Conservation (phyloP, 2,113 vertebrate genomes). For the Tragelaphus buxtoni region DNA sequence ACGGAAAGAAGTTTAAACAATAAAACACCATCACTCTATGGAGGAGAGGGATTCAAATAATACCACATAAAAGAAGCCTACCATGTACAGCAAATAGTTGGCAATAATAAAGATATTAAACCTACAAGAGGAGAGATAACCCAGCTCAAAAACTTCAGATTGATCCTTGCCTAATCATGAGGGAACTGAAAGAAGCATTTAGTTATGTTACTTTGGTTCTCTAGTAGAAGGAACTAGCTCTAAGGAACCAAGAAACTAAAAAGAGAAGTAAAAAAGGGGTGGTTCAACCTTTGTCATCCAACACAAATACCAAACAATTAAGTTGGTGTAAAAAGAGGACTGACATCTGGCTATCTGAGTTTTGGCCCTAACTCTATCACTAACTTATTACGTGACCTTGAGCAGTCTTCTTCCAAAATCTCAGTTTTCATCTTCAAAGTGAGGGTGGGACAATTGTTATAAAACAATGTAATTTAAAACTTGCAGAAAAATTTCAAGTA, state of each 20-base stretch:
- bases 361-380: not conserved
- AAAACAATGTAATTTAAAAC: slow-evolving; percentile 15
- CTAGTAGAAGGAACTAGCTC: slow-evolving; percentile 62
- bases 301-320: slow-evolving; percentile 10
- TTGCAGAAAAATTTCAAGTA: slow-evolving; percentile 13
- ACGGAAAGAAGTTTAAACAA: not conserved
- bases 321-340: not conserved
- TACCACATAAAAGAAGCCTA: not conserved
- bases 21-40: not conserved
- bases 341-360: not conserved
- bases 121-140: not conserved
- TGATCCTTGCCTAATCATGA: slow-evolving; percentile 36
- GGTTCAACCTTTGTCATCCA: slow-evolving; percentile 46
- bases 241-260: slow-evolving; percentile 68
- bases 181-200: slow-evolving; percentile 68
- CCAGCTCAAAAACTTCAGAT: slow-evolving; percentile 43
- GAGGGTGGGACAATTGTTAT: not conserved
- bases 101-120: not conserved
- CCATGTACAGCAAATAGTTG: not conserved
- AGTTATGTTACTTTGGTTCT: slow-evolving; percentile 45
- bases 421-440: slow-evolving; percentile 29
- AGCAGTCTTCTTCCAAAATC: slow-evolving; percentile 16
- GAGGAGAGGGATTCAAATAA: not conserved
- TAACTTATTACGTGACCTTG: slow-evolving; percentile 13
- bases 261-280: slow-evolving; percentile 65